These are phyloP conservation scores for Propithecus perrieri DNA, from an alignment of 2,797 vertebrate genomes.

Conservation along the genomic window DNA sequence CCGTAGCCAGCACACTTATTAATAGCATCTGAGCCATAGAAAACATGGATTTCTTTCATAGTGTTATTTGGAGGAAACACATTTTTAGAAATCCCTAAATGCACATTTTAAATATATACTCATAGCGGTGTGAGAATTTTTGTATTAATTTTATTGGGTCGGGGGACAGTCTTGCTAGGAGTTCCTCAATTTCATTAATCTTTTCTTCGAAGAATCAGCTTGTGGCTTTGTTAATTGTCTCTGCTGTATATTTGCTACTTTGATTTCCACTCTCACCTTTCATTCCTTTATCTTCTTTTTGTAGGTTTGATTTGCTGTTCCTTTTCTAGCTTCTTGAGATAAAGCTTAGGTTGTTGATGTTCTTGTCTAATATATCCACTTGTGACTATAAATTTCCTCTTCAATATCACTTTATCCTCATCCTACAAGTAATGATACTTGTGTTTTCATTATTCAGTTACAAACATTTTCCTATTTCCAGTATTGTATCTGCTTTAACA, in stretches of 20 bases:
- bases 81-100: neutral
- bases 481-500: neutral
- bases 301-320: neutral
- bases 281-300: neutral
- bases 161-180: neutral
- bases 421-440: neutral
- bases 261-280: neutral
- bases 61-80: neutral
- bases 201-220: constrained; percentile 6
- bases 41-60: neutral
- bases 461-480: neutral
- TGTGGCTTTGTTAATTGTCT: neutral
- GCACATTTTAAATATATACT: neutral
- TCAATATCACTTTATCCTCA: neutral
- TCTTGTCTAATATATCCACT: neutral
- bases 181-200: neutral
- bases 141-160: neutral
- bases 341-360: neutral
- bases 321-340: neutral
- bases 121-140: neutral
- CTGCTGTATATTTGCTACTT: neutral
- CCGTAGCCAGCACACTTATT: too few relatives aligned
- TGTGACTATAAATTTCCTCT: neutral
- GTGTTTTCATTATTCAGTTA: neutral
- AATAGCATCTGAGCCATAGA: neutral